A percentile compares a stretch with the other conserved stretches of the same genome.
phyloP scores from a whole-genome alignment of 2,797 vertebrate species.

The Chelmon rostratus region DNA sequence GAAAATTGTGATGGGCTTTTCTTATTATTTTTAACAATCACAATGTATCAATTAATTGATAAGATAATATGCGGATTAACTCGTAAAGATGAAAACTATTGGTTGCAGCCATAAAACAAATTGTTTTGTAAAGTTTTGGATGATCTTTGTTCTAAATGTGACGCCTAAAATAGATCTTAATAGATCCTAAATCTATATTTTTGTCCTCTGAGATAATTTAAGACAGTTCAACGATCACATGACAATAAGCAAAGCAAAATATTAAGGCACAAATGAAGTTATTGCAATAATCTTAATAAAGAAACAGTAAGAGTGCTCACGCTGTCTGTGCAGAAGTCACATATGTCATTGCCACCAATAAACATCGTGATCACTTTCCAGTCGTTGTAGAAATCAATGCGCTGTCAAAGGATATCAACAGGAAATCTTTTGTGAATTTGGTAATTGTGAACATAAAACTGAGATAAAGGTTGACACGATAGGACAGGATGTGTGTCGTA shows the following conservation, averaged over 20 bases:
- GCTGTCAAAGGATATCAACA: slow-evolving; percentile 78
- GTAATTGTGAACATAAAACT: neutral
- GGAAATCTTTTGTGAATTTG: neutral
- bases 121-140: neutral
- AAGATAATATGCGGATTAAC: neutral
- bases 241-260: neutral
- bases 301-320: slow-evolving; percentile 79
- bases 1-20: too few relatives aligned
- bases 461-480: slow-evolving; percentile 9
- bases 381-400: slow-evolving; percentile 88
- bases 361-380: slow-evolving; percentile 96
- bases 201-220: neutral
- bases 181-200: neutral
- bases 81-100: neutral
- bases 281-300: neutral
- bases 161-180: neutral
- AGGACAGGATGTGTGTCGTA: neutral
- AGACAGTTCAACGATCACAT: neutral
- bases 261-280: neutral
- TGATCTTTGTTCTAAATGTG: neutral
- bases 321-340: slow-evolving; percentile 90
- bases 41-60: too few relatives aligned
- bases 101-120: neutral
- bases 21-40: too few relatives aligned
- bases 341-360: slow-evolving; percentile 91